Conservation (phyloP, 1,140 invertebrate species). For the Hydropsyche tenuis region DNA sequence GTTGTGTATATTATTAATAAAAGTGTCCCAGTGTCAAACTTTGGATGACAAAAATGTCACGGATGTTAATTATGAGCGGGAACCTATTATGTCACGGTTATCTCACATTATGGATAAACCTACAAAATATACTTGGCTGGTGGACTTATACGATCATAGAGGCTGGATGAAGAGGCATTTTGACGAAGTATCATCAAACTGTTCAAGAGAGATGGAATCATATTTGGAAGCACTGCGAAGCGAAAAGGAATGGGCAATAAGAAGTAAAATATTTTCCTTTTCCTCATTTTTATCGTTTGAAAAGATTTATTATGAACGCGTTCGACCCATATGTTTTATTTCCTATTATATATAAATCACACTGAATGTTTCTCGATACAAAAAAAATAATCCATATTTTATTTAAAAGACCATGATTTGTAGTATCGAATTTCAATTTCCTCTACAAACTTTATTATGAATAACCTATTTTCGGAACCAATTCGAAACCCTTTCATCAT, state of each 20-base stretch:
- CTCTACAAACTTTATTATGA: too few species aligned
- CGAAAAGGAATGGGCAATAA: conserved; percentile 72
- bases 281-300: background rate
- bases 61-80: background rate
- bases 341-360: too few species aligned
- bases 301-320: too few species aligned
- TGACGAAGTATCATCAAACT: conserved; percentile 60
- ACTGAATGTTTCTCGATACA: too few species aligned
- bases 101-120: background rate
- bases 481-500: too few species aligned
- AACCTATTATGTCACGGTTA: background rate
- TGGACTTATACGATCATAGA: conserved; percentile 69
- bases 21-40: background rate
- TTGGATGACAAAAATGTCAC: background rate
- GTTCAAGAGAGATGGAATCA: conserved; percentile 63
- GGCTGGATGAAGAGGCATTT: conserved; percentile 62
- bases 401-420: too few species aligned
- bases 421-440: too few species aligned
- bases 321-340: too few species aligned
- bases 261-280: conserved; percentile 65
- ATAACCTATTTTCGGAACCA: too few species aligned
- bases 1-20: background rate
- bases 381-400: too few species aligned
- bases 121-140: conserved; percentile 68
- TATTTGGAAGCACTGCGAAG: conserved; percentile 66